phyloP scores from a whole-genome alignment of 2,797 vertebrate species.

The Remorina albescens region DNA sequence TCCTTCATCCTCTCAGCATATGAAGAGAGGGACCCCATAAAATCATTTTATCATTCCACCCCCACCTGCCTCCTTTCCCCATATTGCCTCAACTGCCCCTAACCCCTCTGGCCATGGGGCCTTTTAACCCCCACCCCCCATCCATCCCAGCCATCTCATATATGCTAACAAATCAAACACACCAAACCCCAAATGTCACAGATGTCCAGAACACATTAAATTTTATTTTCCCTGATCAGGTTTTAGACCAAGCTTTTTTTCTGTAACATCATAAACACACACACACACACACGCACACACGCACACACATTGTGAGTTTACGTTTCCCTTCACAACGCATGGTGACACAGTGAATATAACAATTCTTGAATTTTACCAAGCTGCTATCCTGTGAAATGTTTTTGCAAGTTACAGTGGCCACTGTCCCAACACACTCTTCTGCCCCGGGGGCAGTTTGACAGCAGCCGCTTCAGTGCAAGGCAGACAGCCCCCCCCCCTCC shows the following conservation, averaged over 20 bases:
- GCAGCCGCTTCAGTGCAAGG: constrained; percentile 21
- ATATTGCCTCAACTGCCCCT: constrained; percentile 56
- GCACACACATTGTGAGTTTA: neutral
- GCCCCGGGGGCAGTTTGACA: constrained; percentile 42
- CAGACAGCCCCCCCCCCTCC: neutral
- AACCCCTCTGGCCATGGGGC: constrained; percentile 74
- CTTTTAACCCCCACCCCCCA: constrained; percentile 39
- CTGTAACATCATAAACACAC: neutral
- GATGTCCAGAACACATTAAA: constrained; percentile 18
- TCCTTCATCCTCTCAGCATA: constrained; percentile 51
- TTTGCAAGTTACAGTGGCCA: constrained; percentile 31
- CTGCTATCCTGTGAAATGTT: neutral
- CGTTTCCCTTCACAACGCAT: no score
- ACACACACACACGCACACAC: constrained; percentile 1
- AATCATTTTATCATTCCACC: constrained; percentile 56
- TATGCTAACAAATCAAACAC: constrained; percentile 41
- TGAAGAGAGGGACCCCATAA: constrained; percentile 54
- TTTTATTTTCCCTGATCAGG: neutral
- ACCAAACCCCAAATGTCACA: constrained; percentile 31
- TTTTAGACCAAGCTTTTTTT: no score
- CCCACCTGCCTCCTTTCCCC: neutral
- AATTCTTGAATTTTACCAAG: neutral
- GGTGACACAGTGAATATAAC: neutral
- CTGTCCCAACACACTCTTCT: constrained; percentile 15
- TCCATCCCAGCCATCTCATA: constrained; percentile 18